phyloP scores from a whole-genome alignment of 92 coral and sea anemone species.

The Micromussa lordhowensis region DNA sequence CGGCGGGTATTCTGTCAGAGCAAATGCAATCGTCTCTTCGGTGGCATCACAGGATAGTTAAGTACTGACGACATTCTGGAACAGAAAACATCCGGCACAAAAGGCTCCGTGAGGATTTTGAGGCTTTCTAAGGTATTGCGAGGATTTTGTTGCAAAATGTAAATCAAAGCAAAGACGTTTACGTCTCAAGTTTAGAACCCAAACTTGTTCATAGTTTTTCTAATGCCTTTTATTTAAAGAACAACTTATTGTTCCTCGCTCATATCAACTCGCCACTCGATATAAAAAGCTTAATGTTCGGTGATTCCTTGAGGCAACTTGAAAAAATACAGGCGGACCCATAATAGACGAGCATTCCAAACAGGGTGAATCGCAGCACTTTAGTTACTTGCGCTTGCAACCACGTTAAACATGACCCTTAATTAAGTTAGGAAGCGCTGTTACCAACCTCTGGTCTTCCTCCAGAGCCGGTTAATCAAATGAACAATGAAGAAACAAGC shows the following conservation, averaged over 20 bases:
- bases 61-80: too few relatives aligned
- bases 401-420: not conserved
- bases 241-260: not conserved
- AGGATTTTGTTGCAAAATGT: too few relatives aligned
- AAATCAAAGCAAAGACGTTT: not conserved
- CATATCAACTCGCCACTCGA: not conserved
- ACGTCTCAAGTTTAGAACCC: too few relatives aligned
- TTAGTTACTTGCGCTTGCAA: too few relatives aligned
- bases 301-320: not conserved
- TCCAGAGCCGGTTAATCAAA: not conserved
- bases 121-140: too few relatives aligned
- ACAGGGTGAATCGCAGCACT: not conserved
- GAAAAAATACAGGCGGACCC: not conserved
- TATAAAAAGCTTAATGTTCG: not conserved
- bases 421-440: not conserved
- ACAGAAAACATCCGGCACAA: not conserved
- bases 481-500: constrained; percentile 18
- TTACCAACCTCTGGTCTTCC: constrained; percentile 35
- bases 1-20: too few relatives aligned
- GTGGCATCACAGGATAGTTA: too few relatives aligned
- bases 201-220: not conserved
- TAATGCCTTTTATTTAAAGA: too few relatives aligned
- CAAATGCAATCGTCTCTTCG: too few relatives aligned
- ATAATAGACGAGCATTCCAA: not conserved
- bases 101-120: too few relatives aligned